Evolutionary conservation across 1,140 invertebrate species (phyloP).

Genomic region (Drosophila ercepeae): DNA sequence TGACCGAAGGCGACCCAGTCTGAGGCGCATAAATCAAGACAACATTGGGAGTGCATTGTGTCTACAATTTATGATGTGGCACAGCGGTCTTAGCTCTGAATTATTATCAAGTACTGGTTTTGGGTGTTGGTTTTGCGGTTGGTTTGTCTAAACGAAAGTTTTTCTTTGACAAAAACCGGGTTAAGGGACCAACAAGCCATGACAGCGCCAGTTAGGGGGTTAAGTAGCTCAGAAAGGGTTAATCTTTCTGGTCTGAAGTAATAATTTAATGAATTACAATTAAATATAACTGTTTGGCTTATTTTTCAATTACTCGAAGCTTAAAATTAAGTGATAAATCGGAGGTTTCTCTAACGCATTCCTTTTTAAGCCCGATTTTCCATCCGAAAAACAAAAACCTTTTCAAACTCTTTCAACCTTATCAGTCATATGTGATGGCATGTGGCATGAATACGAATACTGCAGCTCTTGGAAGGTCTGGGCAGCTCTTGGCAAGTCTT

Average conservation of each 20-base stretch:
- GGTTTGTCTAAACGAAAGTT: slow-evolving; percentile 23
- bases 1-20: slow-evolving; percentile 32
- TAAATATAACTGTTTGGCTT: background rate
- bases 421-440: slow-evolving; percentile 28
- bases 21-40: slow-evolving; percentile 32
- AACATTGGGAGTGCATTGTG: slow-evolving; percentile 43
- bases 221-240: slow-evolving; percentile 23
- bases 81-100: slow-evolving; percentile 28
- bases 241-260: slow-evolving; percentile 2
- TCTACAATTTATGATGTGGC: slow-evolving; percentile 31
- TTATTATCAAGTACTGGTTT: slow-evolving; percentile 29
- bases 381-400: background rate
- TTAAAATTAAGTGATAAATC: background rate
- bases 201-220: slow-evolving; percentile 29
- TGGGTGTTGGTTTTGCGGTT: slow-evolving; percentile 8
- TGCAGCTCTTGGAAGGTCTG: slow-evolving; percentile 5
- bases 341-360: background rate
- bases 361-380: background rate
- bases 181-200: slow-evolving; percentile 45
- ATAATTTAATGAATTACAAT: background rate
- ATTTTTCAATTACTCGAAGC: background rate
- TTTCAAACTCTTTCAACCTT: slow-evolving; percentile 19
- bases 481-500: no score
- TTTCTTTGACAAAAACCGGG: slow-evolving; percentile 19
- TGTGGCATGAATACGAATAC: no score